These are phyloP conservation scores for Prunella fulvescens DNA, from an alignment of 2,113 vertebrate genomes.

Conservation along the genomic window DNA sequence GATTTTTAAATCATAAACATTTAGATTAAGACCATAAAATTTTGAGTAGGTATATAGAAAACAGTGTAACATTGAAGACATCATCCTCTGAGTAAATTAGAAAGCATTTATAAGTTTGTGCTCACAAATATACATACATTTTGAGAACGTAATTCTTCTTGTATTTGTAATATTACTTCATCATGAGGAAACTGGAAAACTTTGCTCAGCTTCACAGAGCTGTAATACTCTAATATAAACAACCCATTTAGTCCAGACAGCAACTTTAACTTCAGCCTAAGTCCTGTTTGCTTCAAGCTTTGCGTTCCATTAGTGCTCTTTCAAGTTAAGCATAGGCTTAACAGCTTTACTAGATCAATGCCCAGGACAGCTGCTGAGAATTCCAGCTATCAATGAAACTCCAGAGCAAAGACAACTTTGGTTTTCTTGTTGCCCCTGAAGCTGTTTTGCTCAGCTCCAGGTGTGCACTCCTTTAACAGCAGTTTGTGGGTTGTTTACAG, in stretches of 20 bases:
- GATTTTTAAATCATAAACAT: neutral
- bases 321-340: neutral
- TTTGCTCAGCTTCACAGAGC: neutral
- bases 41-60: neutral
- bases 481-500: neutral
- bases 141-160: neutral
- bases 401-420: neutral
- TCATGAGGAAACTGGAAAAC: neutral
- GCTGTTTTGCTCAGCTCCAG: neutral
- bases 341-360: neutral
- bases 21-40: neutral
- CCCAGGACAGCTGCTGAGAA: neutral
- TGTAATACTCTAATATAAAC: neutral
- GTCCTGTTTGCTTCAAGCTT: neutral
- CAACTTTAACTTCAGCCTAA: neutral
- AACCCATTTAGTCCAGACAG: neutral
- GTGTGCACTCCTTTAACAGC: neutral
- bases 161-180: neutral
- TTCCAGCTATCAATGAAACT: neutral
- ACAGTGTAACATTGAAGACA: neutral
- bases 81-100: neutral
- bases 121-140: neutral
- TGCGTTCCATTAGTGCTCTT: neutral
- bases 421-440: neutral
- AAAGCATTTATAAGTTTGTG: neutral